These are phyloP conservation scores for Tetranychus urticae DNA, from an alignment of 1,140 invertebrate species.

Conservation along the genomic window DNA sequence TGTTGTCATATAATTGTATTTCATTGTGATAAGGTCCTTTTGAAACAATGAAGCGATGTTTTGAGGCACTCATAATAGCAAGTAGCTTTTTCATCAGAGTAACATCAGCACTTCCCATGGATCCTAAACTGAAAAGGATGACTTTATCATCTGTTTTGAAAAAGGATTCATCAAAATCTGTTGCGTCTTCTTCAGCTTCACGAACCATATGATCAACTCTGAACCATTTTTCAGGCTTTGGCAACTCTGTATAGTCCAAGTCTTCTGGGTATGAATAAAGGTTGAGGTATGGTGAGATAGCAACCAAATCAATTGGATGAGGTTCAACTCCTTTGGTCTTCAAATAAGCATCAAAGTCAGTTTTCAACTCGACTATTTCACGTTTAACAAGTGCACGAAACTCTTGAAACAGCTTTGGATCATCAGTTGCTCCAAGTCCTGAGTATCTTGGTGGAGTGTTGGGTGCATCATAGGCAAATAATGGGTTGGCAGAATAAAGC, in stretches of 20 bases:
- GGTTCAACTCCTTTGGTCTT: background rate
- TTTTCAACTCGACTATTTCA: background rate
- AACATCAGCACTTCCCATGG: conserved; percentile 12
- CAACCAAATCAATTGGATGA: too few species aligned
- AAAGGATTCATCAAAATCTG: conserved; percentile 2
- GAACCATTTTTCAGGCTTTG: background rate
- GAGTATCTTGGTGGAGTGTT: conserved; percentile 1
- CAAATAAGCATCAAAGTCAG: background rate
- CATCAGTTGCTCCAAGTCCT: background rate
- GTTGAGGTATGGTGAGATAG: conserved; percentile 5
- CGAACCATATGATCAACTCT: background rate
- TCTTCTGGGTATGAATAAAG: conserved; percentile 8
- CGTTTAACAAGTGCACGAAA: background rate
- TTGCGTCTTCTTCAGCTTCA: background rate
- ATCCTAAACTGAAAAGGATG: conserved; percentile 9
- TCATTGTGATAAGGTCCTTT: background rate
- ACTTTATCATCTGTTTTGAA: background rate
- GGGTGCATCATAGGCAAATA: background rate
- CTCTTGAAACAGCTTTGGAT: background rate
- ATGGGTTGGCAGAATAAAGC: conserved; percentile 3
- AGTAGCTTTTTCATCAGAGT: background rate
- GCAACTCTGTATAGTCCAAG: conserved; percentile 7
- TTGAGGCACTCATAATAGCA: background rate
- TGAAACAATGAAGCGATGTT: background rate
- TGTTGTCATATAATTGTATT: background rate